Percentiles rank a stretch among this genome's conserved stretches.
Conservation (phyloP, 2,888 invertebrate species). For the Folsomia manolachei region DNA sequence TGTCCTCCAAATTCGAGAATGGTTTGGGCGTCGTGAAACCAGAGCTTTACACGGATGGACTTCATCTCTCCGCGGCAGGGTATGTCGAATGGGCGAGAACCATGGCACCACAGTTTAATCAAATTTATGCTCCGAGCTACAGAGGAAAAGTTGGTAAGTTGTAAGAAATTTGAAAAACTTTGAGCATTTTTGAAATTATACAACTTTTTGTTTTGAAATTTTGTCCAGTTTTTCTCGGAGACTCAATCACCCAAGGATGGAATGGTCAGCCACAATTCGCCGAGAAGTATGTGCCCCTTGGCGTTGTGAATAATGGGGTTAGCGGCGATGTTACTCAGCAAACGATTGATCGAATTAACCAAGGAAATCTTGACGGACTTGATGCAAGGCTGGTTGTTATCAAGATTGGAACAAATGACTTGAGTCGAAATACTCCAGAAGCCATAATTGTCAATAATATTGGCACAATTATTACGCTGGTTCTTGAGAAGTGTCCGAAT, state of each 20-base stretch:
- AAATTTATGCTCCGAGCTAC: slow-evolving; percentile 4
- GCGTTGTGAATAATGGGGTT: slow-evolving; percentile 24
- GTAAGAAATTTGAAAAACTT: no score
- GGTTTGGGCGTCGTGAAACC: slow-evolving; percentile 22
- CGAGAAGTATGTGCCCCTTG: slow-evolving; percentile 28
- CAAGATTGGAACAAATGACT: slow-evolving; percentile 34
- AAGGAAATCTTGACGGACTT: slow-evolving; percentile 25
- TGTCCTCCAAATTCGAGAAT: slow-evolving; percentile 26
- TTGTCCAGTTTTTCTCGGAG: slow-evolving; percentile 33
- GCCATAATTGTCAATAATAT: slow-evolving; percentile 17
- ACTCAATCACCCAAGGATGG: slow-evolving; percentile 36
- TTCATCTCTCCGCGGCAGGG: slow-evolving; percentile 25
- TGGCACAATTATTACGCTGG: slow-evolving; percentile 20
- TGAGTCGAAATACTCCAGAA: slow-evolving; percentile 7
- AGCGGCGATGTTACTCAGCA: slow-evolving; percentile 19
- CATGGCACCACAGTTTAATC: slow-evolving; percentile 26
- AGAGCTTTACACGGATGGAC: slow-evolving; percentile 16
- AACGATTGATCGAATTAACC: slow-evolving; percentile 25
- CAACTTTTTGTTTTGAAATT: neutral
- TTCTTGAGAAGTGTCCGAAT: slow-evolving; percentile 25
- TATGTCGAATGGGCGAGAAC: slow-evolving; percentile 31
- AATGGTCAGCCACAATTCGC: slow-evolving; percentile 14
- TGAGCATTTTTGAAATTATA: no score
- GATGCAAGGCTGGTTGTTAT: slow-evolving; percentile 24
- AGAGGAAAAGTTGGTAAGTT: slow-evolving; percentile 1